phyloP scores from a whole-genome alignment of 2,797 vertebrate genomes.

The Schizothorax lantsangensis region DNA sequence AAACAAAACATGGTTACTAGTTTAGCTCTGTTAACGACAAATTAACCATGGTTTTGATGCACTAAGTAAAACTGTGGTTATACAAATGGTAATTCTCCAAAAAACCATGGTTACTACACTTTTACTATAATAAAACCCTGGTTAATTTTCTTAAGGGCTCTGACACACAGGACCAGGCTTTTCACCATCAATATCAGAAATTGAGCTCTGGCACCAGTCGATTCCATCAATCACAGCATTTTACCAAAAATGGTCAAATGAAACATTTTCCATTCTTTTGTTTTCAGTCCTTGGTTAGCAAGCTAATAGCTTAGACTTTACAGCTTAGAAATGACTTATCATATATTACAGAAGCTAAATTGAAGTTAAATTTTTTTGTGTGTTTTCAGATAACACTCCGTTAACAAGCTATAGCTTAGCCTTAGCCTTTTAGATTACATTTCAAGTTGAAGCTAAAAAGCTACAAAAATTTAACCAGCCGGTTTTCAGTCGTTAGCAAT shows the following conservation, averaged over 20 bases:
- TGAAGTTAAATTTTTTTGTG: not conserved
- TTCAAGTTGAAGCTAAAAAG: not conserved
- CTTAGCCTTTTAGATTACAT: not conserved
- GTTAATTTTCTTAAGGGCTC: not conserved
- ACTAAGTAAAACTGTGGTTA: not conserved
- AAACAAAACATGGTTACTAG: not conserved
- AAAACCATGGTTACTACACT: not conserved
- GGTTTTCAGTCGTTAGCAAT: not conserved
- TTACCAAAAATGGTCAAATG: slow-evolving; percentile 13
- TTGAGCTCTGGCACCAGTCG: slow-evolving; percentile 62
- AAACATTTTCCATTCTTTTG: no score
- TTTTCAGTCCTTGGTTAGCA: not conserved
- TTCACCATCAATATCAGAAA: slow-evolving; percentile 65
- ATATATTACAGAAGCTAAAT: not conserved
- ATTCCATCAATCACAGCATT: slow-evolving; percentile 54
- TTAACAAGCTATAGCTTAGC: not conserved
- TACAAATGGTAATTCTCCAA: not conserved
- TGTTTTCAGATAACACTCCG: not conserved
- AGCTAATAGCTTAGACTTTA: not conserved
- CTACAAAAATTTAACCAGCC: not conserved
- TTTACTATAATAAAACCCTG: not conserved
- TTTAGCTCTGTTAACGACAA: not conserved
- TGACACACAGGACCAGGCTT: slow-evolving; percentile 64
- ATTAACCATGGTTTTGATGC: not conserved
- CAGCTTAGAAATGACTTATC: not conserved